Evolutionary conservation across 2,113 vertebrate species (phyloP), one percentile per base, ranked within the genome.

Genomic region (Eretmochelys imbricata): DNA sequence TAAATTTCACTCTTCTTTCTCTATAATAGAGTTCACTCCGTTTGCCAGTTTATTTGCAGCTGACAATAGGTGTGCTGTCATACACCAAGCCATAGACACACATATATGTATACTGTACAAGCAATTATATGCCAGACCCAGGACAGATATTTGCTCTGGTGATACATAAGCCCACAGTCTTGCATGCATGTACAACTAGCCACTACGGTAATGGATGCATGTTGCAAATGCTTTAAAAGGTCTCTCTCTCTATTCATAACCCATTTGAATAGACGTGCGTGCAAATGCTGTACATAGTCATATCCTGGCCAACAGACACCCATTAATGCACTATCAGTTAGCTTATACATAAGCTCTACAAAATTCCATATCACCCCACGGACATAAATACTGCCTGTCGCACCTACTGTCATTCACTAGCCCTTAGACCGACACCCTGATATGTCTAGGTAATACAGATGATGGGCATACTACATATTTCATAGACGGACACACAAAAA

Each of bases 271-370:
- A 29, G 22, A 31, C 10, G 35, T 19, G 29, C 31, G 22, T 62
- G 25, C 10, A 84, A 16, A 48, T 11, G 19, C 91, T 84, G 62
- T 82, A 79, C 75, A 82, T 2, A 48, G 46, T 5, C 38, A 11
- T 8, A 42, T 35, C 53, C 84, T 38, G 88, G 78, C 79, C 69
- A 48, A 20, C n/a, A 72, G n/a, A 19, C 27, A 65, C 6, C 13
- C 79, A 93, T 88, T 84, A 96, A 93, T 92, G 86, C 76, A 54
- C 62, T 42, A 31, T 3, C 84, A 75, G 72, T 94, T 89, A 95
- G 94, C 93, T 96, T 94, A 90, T 86, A 62, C 55, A 7, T 90
- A 84, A 94, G 1, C n/a, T 42, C 46, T 0, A 4, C 8, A 20
- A 35, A 1, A 54, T 51, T 35, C 2, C 2, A 2, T 49, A 6